Evolutionary conservation across 1,140 invertebrate genomes (phyloP).

Genomic region (Cryptotermes secundus): DNA sequence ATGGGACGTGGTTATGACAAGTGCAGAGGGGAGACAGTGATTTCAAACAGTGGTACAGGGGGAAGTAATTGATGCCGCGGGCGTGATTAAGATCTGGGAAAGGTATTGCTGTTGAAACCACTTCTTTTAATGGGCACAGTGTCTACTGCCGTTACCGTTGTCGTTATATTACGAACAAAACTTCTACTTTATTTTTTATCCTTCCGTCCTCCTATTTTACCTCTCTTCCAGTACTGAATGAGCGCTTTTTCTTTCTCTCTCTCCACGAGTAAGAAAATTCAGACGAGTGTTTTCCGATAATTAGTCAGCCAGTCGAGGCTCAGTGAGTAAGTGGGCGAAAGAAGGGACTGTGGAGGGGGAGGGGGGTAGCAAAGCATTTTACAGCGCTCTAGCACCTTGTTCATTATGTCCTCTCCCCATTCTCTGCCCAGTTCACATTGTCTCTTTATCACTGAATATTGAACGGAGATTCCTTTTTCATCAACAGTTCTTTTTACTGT

Average conservation of each 20-base stretch:
- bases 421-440: too few species aligned
- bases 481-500: too few species aligned
- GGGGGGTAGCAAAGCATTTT: too few species aligned
- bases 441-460: too few species aligned
- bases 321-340: too few species aligned
- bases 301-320: not conserved
- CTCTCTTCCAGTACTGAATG: not conserved
- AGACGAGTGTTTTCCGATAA: not conserved
- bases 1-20: not conserved
- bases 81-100: conserved; percentile 1
- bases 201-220: not conserved
- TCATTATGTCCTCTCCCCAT: not conserved
- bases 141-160: not conserved
- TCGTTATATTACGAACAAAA: conserved; percentile 1
- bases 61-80: not conserved
- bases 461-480: too few species aligned
- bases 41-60: not conserved
- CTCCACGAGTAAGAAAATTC: too few species aligned
- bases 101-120: not conserved
- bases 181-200: conserved; percentile 7
- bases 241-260: not conserved
- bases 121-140: not conserved
- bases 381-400: not conserved
- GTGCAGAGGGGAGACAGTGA: not conserved
- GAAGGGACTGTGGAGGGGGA: too few species aligned